Evolutionary conservation across 2,888 invertebrate species (phyloP), one percentile per base, ranked within the genome.

Genomic region (Zygogramma bicolorata): DNA sequence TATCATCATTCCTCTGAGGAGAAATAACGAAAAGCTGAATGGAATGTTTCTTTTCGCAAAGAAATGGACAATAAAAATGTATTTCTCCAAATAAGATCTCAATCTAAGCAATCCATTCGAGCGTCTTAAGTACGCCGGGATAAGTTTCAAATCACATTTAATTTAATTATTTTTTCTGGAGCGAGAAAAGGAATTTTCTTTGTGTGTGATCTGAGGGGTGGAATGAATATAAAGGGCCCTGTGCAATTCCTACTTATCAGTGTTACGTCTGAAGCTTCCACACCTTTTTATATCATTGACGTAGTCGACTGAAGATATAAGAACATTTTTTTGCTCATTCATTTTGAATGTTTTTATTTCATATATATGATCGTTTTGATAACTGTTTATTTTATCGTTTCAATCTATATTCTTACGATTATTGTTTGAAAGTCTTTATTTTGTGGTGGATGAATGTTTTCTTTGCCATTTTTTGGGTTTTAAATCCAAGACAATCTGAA

Each of bases 161-260:
- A 53, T 53, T 53, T 6, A n/a, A 53, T 53, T 53, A 53, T 53
- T 53, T n/a, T 53, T 53, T 53, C 25, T 53, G n/a, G n/a, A 27
- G 53, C 53, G 53, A 8, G 27, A 53, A 53, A 53, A n/a, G 25
- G 27, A 53, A 53, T 53, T 53, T 53, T 53, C 27, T 25, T 22
- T 53, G 53, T 53, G 53, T 53, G 53, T 4, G n/a, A 53, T 22
- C n/a, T n/a, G 53, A n/a, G n/a, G 53, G 27, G 53, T 53, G 53
- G 27, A 53, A 53, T 53, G 25, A 53, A 27, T 53, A n/a, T 22
- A 25, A 53, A 53, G 1, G 5, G n/a, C 53, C 53, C 4, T 53
- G 13, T 25, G 25, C n/a, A 18, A 15, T 46, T 8, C 46, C 18
- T 18, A 18, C 10, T 46, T 20, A 46, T 46, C 22, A 3, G 20